Conservation (phyloP, 2,113 vertebrate species). For the Oryctolagus cuniculus region DNA sequence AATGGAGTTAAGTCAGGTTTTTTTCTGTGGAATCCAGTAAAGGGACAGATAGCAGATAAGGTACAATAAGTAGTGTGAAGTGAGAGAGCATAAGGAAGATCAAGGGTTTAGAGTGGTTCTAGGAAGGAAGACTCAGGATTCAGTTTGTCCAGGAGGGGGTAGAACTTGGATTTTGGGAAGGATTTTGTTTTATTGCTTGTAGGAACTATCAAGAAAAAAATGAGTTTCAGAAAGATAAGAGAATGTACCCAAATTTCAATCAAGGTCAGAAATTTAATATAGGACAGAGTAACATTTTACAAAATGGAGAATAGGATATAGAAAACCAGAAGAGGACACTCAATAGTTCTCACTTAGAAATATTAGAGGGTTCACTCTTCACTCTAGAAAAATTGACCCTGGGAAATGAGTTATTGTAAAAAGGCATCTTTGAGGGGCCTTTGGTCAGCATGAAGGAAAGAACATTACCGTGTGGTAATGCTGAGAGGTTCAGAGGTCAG, state of each 20-base stretch:
- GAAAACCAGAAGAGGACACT: neutral
- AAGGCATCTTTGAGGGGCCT: neutral
- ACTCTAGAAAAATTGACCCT: neutral
- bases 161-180: accelerated
- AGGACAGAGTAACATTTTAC: neutral
- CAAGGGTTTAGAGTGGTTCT: neutral
- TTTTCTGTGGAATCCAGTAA: neutral
- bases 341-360: constrained; percentile 34
- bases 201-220: neutral
- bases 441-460: neutral
- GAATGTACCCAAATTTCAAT: neutral
- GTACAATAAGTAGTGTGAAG: neutral
- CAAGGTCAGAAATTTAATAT: neutral
- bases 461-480: neutral
- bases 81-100: neutral
- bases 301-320: neutral
- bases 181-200: neutral
- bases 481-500: neutral
- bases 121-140: neutral
- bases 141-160: neutral
- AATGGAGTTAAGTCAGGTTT: neutral
- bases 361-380: neutral
- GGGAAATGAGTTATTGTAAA: neutral
- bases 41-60: neutral
- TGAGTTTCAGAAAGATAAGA: neutral